Conservation (phyloP, 2,797 vertebrate species). For the Sebastes jordani region DNA sequence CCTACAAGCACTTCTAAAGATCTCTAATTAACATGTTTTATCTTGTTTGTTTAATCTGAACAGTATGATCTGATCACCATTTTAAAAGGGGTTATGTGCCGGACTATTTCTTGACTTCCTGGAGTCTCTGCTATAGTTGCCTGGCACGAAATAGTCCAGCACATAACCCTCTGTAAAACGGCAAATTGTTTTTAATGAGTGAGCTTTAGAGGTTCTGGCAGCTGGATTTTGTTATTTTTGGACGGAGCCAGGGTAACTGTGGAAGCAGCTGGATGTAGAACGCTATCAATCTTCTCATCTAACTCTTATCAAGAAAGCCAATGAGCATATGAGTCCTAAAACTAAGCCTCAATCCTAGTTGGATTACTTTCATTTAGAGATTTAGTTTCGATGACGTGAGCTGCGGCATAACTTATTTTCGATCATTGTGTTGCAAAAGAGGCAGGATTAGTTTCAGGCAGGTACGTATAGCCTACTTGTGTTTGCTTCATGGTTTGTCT, state of each 20-base stretch:
- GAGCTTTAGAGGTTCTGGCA: neutral
- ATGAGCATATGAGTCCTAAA: neutral
- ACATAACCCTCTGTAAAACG: neutral
- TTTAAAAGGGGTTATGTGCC: neutral
- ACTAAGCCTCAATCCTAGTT: neutral
- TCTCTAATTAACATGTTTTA: neutral
- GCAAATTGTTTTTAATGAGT: neutral
- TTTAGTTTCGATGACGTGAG: neutral
- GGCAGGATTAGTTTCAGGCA: neutral
- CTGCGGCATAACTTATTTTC: neutral
- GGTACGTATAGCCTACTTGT: neutral
- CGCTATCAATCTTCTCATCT: neutral
- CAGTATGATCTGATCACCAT: neutral
- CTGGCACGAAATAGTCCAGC: neutral
- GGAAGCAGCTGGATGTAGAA: neutral
- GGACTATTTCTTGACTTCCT: neutral
- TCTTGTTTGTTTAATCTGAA: neutral
- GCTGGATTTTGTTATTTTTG: neutral
- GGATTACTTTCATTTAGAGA: neutral
- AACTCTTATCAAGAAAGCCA: neutral
- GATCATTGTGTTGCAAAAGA: neutral
- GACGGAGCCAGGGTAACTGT: neutral
- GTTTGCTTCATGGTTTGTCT: constrained; percentile 6
- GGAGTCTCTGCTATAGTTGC: neutral
- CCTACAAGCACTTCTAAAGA: neutral